A percentile compares a stretch with the other conserved stretches of the same genome.
Conservation (phyloP, 2,113 vertebrate genomes). For the Pampusana beccarii region DNA sequence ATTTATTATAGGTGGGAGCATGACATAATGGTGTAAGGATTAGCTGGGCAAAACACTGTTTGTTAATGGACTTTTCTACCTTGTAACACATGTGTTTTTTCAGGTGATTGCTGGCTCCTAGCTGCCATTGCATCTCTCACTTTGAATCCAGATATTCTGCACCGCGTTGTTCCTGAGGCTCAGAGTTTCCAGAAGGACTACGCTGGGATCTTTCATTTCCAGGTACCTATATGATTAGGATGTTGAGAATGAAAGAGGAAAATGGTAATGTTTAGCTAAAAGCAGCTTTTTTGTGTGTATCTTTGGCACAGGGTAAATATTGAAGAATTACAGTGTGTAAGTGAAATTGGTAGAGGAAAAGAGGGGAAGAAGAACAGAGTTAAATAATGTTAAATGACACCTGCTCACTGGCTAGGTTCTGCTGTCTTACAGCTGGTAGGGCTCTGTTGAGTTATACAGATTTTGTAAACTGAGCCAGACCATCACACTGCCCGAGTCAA, state of each 20-base stretch:
- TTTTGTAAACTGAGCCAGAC: neutral
- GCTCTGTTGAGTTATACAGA: neutral
- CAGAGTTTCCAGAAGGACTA: conserved; percentile 78
- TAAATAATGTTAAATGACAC: neutral
- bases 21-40: neutral
- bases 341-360: neutral
- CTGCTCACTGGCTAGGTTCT: neutral
- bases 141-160: conserved; percentile 72
- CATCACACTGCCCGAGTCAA: neutral
- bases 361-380: neutral
- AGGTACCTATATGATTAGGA: conserved; percentile 45
- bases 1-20: neutral
- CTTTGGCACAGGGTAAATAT: neutral
- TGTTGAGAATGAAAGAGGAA: neutral
- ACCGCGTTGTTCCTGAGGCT: conserved; percentile 65
- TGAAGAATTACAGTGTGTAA: neutral
- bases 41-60: neutral
- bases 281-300: neutral
- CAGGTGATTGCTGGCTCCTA: conserved; percentile 82
- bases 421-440: neutral
- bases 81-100: neutral
- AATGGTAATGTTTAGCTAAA: neutral
- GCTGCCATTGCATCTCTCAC: conserved; percentile 80
- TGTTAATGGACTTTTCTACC: neutral
- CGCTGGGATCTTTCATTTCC: conserved; percentile 80